Evolutionary conservation across 2,797 vertebrate species (phyloP).

Genomic region (Harpagifer antarcticus): DNA sequence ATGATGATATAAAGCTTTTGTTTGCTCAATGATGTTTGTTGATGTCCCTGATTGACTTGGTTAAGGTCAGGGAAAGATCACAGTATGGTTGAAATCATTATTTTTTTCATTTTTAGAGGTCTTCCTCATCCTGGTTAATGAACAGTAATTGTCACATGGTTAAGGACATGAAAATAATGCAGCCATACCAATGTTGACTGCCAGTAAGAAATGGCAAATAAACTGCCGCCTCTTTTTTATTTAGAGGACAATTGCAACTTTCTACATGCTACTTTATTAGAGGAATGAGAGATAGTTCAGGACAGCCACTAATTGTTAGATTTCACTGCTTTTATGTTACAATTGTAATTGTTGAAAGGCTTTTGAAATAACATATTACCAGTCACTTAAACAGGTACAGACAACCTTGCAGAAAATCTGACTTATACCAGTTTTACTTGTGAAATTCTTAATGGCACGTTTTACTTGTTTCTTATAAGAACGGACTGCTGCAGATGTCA

Average conservation of each 20-base stretch:
- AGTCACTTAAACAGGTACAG: slow-evolving; percentile 25
- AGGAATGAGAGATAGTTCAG: background rate
- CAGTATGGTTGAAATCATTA: background rate
- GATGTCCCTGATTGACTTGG: too few relatives aligned
- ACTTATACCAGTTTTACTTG: slow-evolving; percentile 4
- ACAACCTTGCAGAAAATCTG: slow-evolving; percentile 15
- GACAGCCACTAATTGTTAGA: background rate
- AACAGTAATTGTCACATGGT: background rate
- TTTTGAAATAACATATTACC: slow-evolving; percentile 34
- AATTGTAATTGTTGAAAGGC: slow-evolving; percentile 14
- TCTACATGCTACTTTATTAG: background rate
- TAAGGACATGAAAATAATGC: background rate
- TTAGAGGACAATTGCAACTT: background rate
- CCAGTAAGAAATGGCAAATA: background rate
- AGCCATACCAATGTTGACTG: background rate
- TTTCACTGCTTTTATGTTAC: slow-evolving; percentile 8
- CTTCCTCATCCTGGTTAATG: too few relatives aligned
- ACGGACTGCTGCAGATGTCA: slow-evolving; percentile 60
- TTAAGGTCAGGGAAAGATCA: too few relatives aligned
- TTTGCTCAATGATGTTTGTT: background rate
- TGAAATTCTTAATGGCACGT: slow-evolving; percentile 40
- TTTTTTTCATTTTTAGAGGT: background rate
- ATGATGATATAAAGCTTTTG: background rate
- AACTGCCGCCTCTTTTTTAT: background rate
- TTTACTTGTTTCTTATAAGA: slow-evolving; percentile 55